Evolutionary conservation across 2,113 vertebrate genomes (phyloP).

Genomic region (Mungos mungo): DNA sequence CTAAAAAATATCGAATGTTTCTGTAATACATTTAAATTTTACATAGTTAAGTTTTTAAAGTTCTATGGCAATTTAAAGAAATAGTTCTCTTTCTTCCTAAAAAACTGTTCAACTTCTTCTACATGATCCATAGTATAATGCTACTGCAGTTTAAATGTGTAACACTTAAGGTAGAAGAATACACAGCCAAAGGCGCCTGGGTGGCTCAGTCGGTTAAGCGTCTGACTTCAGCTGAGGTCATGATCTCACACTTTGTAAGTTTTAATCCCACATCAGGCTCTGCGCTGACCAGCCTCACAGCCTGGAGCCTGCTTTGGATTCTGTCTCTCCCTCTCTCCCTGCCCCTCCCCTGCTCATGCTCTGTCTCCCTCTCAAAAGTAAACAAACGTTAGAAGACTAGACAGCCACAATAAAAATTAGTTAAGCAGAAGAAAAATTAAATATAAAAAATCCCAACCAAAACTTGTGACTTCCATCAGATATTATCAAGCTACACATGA

Average conservation of each 20-base stretch:
- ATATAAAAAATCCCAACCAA: neutral
- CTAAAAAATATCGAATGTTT: neutral
- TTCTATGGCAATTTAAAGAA: conserved; percentile 24
- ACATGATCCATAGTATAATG: neutral
- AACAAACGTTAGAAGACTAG: neutral
- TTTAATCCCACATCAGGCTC: too few species aligned
- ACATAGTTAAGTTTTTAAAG: neutral
- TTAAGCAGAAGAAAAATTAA: neutral
- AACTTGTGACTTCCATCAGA: neutral
- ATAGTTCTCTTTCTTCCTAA: neutral
- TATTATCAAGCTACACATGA: neutral
- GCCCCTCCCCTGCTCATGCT: too few species aligned
- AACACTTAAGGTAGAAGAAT: neutral
- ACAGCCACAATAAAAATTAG: neutral
- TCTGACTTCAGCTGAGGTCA: too few species aligned
- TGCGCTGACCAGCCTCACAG: too few species aligned
- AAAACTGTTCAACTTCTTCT: neutral
- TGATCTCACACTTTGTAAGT: too few species aligned
- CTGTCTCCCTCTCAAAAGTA: too few species aligned
- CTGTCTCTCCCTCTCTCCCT: too few species aligned
- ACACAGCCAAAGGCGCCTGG: too few species aligned
- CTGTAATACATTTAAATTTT: neutral
- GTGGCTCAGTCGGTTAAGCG: too few species aligned
- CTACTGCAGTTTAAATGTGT: neutral
- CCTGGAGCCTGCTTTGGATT: too few species aligned